Evolutionary conservation across 1,140 invertebrate genomes (phyloP), one percentile per base, ranked within the genome.

Genomic region (Drosophila takahashii): DNA sequence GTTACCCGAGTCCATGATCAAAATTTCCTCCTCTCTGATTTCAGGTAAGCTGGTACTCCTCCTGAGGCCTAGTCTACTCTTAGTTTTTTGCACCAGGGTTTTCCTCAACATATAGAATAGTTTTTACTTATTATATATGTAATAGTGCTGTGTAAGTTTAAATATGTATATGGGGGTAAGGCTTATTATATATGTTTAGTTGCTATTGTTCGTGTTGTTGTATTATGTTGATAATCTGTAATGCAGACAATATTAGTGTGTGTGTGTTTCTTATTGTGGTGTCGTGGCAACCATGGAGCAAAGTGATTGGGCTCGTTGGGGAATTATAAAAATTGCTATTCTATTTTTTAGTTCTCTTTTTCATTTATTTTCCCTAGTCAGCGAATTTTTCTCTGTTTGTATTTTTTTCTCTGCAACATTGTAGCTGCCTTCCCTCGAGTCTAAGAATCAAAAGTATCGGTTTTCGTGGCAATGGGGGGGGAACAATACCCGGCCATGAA

Each of bases 41-140:
- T 45, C 18, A n/a, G n/a, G 15, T 44, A 57, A 42, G 15, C 9
- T 44, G 15, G 4, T 39, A 2, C 18, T 48, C 47, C 56, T 57
- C 16, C 27, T 29, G 7, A 45, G 41, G 11, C 56, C 42, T 45
- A 58, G 8, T 10, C 27, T 44, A 15, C 11, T 10, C 16, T 18
- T 58, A 22, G 18, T 32, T 34, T 32, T n/a, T 22, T 53, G 6
- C 13, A 26, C 34, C 26, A 45, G 1, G 10, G 22, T 45, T 45
- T 45, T 45, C 6, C 18, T 45, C n/a, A n/a, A n/a, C n/a, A n/a
- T n/a, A n/a, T n/a, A n/a, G n/a, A n/a, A n/a, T n/a, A n/a, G n/a
- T n/a, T n/a, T n/a, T n/a, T n/a, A n/a, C n/a, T n/a, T n/a, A n/a
- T n/a, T n/a, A n/a, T n/a, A n/a, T n/a, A n/a, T n/a, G n/a, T n/a